phyloP scores from a whole-genome alignment of 2,113 vertebrate genomes.

The Zingel zingel region DNA sequence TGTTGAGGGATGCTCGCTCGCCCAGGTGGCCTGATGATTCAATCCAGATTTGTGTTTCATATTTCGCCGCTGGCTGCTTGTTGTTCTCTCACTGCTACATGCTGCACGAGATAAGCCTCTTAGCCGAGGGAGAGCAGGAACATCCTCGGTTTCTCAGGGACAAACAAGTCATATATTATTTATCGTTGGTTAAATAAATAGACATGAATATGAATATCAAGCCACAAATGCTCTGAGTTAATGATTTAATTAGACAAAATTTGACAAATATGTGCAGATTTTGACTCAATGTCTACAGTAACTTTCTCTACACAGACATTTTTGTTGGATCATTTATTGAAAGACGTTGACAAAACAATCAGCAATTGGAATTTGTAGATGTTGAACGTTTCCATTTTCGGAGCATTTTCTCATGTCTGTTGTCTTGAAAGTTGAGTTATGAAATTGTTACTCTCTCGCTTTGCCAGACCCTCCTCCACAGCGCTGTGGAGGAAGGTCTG shows the following conservation, averaged over 20 bases:
- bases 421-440: no score
- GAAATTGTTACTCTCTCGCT: no score
- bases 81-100: slow-evolving; percentile 51
- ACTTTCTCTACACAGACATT: not conserved
- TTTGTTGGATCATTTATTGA: no score
- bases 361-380: no score
- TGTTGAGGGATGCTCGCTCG: slow-evolving; percentile 29
- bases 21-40: slow-evolving; percentile 49
- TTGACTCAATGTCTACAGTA: not conserved
- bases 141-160: slow-evolving; percentile 21
- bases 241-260: not conserved
- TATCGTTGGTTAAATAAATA: not conserved
- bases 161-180: no score
- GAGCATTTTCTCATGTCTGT: no score
- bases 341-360: not conserved
- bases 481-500: no score
- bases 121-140: slow-evolving; percentile 36
- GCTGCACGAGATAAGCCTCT: slow-evolving; percentile 71
- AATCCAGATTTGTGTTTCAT: slow-evolving; percentile 56
- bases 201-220: no score
- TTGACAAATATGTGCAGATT: not conserved
- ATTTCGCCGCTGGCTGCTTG: slow-evolving; percentile 40
- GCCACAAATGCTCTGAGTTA: not conserved
- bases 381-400: no score
- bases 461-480: no score